A percentile compares a stretch with the other conserved stretches of the same genome.
phyloP scores from a whole-genome alignment of 2,888 invertebrate species.

The Drosophila silvestris region DNA sequence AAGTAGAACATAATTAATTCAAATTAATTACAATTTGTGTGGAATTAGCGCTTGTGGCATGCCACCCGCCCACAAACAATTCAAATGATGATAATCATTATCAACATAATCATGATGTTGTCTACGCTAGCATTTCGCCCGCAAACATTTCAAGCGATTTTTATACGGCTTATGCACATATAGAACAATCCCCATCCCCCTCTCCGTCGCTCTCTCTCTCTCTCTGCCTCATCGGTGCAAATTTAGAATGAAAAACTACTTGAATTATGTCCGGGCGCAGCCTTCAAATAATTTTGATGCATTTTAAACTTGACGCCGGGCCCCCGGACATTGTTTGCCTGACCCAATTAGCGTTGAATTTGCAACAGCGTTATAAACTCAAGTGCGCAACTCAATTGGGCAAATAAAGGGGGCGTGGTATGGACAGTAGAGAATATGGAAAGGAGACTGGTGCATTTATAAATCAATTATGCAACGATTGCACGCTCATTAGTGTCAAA shows the following conservation, averaged over 20 bases:
- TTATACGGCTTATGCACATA: slow-evolving; percentile 36
- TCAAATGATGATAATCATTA: slow-evolving; percentile 22
- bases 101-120: slow-evolving; percentile 32
- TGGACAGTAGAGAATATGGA: not conserved
- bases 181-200: not conserved
- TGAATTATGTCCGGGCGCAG: slow-evolving; percentile 43
- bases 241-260: slow-evolving; percentile 29
- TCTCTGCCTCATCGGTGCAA: not conserved
- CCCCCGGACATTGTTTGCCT: slow-evolving; percentile 64
- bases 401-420: slow-evolving; percentile 1
- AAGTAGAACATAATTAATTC: slow-evolving; percentile 82
- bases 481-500: slow-evolving; percentile 82
- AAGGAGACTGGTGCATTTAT: slow-evolving; percentile 63
- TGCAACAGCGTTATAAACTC: slow-evolving; percentile 75
- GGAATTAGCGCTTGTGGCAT: slow-evolving; percentile 77
- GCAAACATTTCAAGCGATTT: slow-evolving; percentile 54
- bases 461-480: slow-evolving; percentile 80
- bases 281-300: slow-evolving; percentile 51
- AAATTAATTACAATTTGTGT: slow-evolving; percentile 83
- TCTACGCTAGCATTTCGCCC: slow-evolving; percentile 16
- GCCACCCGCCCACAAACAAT: slow-evolving; percentile 39
- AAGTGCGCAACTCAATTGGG: slow-evolving; percentile 57
- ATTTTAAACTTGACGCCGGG: slow-evolving; percentile 19
- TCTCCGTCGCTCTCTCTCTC: not conserved
- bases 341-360: slow-evolving; percentile 69